Evolutionary conservation across 2,797 vertebrate genomes (phyloP), one percentile per base, ranked within the genome.

Genomic region (Myiotriccus ornatus): DNA sequence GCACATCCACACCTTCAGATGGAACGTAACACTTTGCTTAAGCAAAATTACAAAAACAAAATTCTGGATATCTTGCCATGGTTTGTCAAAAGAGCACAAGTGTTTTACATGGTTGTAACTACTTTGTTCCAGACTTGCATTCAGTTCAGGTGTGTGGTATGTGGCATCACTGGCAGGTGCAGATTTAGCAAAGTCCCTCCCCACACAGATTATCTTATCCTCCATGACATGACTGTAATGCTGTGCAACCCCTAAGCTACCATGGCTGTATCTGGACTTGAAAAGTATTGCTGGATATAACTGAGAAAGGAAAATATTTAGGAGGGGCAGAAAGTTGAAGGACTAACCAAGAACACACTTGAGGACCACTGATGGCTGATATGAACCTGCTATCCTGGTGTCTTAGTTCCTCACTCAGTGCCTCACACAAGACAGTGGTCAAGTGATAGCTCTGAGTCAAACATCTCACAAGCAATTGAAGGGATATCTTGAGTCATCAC

Each of bases 1-100:
- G 57, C 47, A 78, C 32, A 63, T 88, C 89, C 87, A 73, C 89
- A 86, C 91, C 79, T 95, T 88, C 69, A 69, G 86, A 84, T 75
- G 85, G 76, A 91, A 93, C 76, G 39, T 57, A 87, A 91, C 62
- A 62, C 53, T 82, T 82, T 41, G 70, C 68, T 81, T 50, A 71
- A 74, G 53, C 46, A 71, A 78, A 78, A 46, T 41, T 24, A 83
- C 65, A 44, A 50, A 71, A 47, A 47, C n/a, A 94, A 89, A 39
- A 1, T 23, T 81, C 50, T 67, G 23, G 1, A 28, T 90, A 52
- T 84, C 37, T 93, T 92, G 84, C 70, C 41, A 62, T 3, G 2
- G n/a, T 50, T 92, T 94, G 46, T 69, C 86, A 82, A 68, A 78
- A 35, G 37, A 76, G 11, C n/a, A 52, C 0, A 4, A 27, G 25